Percentiles rank a stretch among this genome's conserved stretches.
Conservation (phyloP, 2,113 vertebrate species). For the Urocynchramus pylzowi region DNA sequence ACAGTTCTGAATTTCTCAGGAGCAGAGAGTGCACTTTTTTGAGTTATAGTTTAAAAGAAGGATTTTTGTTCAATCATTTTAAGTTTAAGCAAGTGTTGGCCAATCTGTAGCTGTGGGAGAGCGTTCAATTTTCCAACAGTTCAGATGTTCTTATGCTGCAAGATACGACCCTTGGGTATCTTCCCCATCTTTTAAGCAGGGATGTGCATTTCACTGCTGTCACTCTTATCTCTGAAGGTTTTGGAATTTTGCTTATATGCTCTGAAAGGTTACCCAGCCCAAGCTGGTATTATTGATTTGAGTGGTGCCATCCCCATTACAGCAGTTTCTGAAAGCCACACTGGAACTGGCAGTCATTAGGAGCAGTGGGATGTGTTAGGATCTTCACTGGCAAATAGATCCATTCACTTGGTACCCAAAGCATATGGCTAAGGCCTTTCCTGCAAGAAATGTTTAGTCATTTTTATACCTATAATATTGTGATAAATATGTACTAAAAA, state of each 20-base stretch:
- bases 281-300: not conserved
- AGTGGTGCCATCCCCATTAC: not conserved
- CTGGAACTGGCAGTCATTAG: not conserved
- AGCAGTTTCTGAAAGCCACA: not conserved
- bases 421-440: not conserved
- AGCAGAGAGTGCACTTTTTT: not conserved
- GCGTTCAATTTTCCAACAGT: not conserved
- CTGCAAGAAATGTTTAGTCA: not conserved
- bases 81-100: not conserved
- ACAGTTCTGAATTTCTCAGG: not conserved
- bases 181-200: not conserved
- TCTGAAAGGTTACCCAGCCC: not conserved
- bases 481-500: not conserved
- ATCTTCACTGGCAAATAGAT: not conserved
- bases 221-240: not conserved
- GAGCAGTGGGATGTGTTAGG: not conserved
- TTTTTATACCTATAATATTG: not conserved
- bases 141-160: not conserved
- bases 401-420: not conserved
- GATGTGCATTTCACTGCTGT: not conserved
- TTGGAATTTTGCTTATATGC: not conserved
- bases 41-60: not conserved
- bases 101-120: not conserved
- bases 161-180: not conserved
- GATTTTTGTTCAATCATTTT: not conserved